phyloP scores from a whole-genome alignment of 2,797 vertebrate genomes.

The Microctenopoma steveboyesi region DNA sequence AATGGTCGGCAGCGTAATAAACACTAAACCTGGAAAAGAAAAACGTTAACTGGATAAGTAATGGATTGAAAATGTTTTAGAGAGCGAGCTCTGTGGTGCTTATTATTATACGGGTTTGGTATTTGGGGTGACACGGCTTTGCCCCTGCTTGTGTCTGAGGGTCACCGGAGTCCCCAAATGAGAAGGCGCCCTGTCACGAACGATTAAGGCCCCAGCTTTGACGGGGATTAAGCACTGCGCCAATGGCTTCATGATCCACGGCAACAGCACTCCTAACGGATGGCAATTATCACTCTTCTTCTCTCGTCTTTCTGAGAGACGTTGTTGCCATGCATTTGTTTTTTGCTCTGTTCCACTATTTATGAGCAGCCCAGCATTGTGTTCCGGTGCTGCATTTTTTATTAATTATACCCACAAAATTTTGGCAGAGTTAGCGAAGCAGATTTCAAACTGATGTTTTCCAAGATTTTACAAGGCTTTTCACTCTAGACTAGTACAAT shows the following conservation, averaged over 20 bases:
- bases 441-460: conserved; percentile 12
- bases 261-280: conserved; percentile 64
- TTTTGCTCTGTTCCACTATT: conserved; percentile 40
- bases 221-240: conserved; percentile 80
- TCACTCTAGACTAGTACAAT: not conserved
- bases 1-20: not conserved
- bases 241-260: conserved; percentile 83
- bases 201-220: conserved; percentile 84
- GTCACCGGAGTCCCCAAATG: conserved; percentile 44
- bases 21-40: not conserved
- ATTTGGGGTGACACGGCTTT: conserved; percentile 42
- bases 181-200: conserved; percentile 79
- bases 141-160: conserved; percentile 46
- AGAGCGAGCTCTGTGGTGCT: conserved; percentile 65
- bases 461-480: conserved; percentile 1
- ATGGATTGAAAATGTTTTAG: conserved; percentile 18
- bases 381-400: conserved; percentile 41
- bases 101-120: conserved; percentile 25
- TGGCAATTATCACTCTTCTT: conserved; percentile 76
- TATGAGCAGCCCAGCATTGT: conserved; percentile 33
- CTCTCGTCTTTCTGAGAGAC: conserved; percentile 14
- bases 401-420: conserved; percentile 51
- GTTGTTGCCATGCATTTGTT: conserved; percentile 1
- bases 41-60: not conserved
- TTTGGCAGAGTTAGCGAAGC: conserved; percentile 19